phyloP scores from a whole-genome alignment of 2,888 invertebrate genomes.

The Ypsolopha sequella region DNA sequence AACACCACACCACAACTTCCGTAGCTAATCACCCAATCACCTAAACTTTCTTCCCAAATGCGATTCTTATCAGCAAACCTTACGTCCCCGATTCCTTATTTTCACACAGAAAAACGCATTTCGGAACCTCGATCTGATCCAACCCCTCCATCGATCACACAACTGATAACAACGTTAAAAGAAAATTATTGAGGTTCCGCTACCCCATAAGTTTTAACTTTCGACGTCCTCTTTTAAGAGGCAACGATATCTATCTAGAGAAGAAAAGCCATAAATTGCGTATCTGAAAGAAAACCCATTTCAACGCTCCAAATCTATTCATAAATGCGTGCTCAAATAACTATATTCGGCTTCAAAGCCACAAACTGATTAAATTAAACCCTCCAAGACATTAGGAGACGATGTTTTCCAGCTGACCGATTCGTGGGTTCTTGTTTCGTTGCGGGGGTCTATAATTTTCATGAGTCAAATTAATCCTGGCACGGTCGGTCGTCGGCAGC shows the following conservation, averaged over 20 bases:
- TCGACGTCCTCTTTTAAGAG: not conserved
- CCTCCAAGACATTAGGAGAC: not conserved
- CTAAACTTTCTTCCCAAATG: too few species aligned
- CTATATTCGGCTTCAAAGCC: not conserved
- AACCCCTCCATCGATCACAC: slow-evolving; percentile 7
- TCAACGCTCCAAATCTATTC: not conserved
- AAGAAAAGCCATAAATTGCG: slow-evolving; percentile 1
- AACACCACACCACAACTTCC: too few species aligned
- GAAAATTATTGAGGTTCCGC: slow-evolving; percentile 14
- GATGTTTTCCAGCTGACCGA: not conserved
- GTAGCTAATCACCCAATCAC: too few species aligned
- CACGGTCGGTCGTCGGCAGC: slow-evolving; percentile 31
- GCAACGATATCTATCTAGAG: not conserved
- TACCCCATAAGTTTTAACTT: slow-evolving; percentile 13
- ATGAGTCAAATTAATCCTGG: slow-evolving; percentile 68
- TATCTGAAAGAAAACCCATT: not conserved
- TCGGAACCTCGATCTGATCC: too few species aligned
- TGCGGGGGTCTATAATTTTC: slow-evolving; percentile 55
- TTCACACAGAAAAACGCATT: too few species aligned
- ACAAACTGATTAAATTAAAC: slow-evolving; percentile 2
- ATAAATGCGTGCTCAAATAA: not conserved
- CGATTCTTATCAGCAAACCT: too few species aligned
- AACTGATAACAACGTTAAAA: slow-evolving; percentile 15
- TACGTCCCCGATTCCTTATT: too few species aligned
- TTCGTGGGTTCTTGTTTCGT: slow-evolving; percentile 7